These are phyloP conservation scores for Pseudomyrmex cubaensis DNA, from an alignment of 1,140 invertebrate genomes.

Conservation along the genomic window DNA sequence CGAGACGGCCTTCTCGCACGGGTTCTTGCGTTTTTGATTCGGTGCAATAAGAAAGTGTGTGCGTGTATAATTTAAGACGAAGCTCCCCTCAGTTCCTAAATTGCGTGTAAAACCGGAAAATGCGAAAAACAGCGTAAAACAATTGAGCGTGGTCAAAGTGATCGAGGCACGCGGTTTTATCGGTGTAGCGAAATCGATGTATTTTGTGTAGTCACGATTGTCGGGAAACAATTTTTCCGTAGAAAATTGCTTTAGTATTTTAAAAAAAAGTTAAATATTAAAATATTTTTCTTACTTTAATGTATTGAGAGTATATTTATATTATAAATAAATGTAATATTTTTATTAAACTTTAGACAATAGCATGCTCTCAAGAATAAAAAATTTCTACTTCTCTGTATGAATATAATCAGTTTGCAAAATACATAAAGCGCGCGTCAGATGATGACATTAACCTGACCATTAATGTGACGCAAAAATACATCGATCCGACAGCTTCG, in stretches of 20 bases:
- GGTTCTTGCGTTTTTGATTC: constrained; percentile 71
- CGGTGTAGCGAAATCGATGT: background rate
- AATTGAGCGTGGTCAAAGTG: constrained; percentile 46
- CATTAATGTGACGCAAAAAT: background rate
- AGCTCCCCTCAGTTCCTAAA: constrained; percentile 78
- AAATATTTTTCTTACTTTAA: too few relatives aligned
- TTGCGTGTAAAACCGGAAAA: constrained; percentile 64
- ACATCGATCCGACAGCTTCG: constrained; percentile 5
- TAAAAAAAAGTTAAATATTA: too few relatives aligned
- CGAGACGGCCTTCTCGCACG: constrained; percentile 48
- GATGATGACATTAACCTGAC: constrained; percentile 8
- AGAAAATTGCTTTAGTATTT: too few relatives aligned
- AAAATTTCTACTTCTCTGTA: background rate
- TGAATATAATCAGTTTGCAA: background rate
- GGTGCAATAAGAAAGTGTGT: constrained; percentile 77
- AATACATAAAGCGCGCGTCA: background rate
- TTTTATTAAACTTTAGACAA: background rate
- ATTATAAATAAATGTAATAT: background rate
- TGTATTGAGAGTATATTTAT: background rate
- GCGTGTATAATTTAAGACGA: constrained; percentile 72
- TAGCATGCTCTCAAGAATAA: background rate
- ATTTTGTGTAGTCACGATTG: constrained; percentile 2
- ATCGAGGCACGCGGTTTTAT: constrained; percentile 1
- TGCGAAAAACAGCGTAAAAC: constrained; percentile 68
- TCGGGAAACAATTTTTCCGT: background rate